Conservation (phyloP, 2,888 invertebrate genomes). For the Zele albiditarsus region DNA sequence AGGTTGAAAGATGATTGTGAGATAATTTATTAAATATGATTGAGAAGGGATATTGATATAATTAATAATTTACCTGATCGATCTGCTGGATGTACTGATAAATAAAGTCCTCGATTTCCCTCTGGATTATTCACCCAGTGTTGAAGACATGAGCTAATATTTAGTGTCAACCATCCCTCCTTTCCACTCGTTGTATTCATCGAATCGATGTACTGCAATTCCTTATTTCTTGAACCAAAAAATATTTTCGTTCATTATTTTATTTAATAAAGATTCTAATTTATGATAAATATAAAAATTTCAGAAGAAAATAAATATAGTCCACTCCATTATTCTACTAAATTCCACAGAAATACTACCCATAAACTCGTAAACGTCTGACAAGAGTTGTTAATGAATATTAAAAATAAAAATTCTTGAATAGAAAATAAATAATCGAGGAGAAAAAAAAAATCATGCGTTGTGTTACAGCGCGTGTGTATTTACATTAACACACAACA, state of each 20-base stretch:
- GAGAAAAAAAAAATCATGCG: no score
- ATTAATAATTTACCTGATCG: conserved; percentile 77
- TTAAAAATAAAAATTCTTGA: neutral
- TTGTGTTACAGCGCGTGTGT: neutral
- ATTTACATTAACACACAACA: neutral
- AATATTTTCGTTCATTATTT: neutral
- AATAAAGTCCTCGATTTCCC: conserved; percentile 89
- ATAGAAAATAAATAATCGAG: neutral
- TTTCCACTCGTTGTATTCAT: conserved; percentile 84
- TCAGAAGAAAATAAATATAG: neutral
- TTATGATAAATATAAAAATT: no score
- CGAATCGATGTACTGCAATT: conserved; percentile 83
- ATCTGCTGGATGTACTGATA: conserved; percentile 83
- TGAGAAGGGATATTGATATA: neutral
- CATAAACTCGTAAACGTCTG: neutral
- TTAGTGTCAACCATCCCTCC: conserved; percentile 91
- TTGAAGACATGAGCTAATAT: conserved; percentile 84
- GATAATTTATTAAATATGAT: neutral
- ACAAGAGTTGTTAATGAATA: neutral
- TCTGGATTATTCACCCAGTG: conserved; percentile 87
- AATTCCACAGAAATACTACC: neutral
- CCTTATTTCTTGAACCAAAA: conserved; percentile 77
- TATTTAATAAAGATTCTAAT: neutral
- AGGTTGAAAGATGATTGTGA: neutral
- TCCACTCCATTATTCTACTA: neutral